Base-by-base conservation (phyloP, 2,797 vertebrate genomes). In the Chanos chanos region DNA sequence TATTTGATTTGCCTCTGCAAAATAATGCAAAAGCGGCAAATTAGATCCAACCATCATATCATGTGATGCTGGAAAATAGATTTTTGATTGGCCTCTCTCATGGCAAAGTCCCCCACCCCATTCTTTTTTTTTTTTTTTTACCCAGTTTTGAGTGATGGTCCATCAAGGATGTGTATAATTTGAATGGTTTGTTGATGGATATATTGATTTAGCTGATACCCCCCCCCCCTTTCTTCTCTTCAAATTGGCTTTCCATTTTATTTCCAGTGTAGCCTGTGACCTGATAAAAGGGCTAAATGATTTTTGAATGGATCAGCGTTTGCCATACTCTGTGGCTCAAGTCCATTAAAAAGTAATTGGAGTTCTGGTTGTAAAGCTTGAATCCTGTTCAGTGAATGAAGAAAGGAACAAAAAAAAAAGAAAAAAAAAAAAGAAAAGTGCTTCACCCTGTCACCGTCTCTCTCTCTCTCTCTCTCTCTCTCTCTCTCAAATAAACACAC, bases 331-430 rank as follows among this genome's bases (percentile, higher is more conserved):
- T 37, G 33, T 68, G 66, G 47, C 59, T 54, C 53, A 45, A 47
- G 62, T 66, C 50, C 61, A 76, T 80, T 79, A 73, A 78, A 79
- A 71, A 77, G 50, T 68, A 75, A 77, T 65, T 64, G 68, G 76
- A 56, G 57, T 60, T 50, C 70, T 47, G 60, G 54, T 68, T 71
- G 61, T 81, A 72, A 77, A 81, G 73, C 60, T 55, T 40, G 24
- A 61, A 50, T 19, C 58, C 8, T 44, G 34, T 40, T 62, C 44
- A 48, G 45, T 64, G 65, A 52, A 52, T 57, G 61, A 59, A 61
- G 49, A 70, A 54, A 73, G 54, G 61, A 25, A 44, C 4, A 53
- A 21, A 40, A 2, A 45, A 55, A 36, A n/a, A 19, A 54, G 5
- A 44, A 34, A 16, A 30, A n/a, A n/a, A n/a, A n/a, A n/a, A n/a